Percentiles rank a stretch among this genome's conserved stretches.
These are phyloP conservation scores for Aelia acuminata DNA, from an alignment of 2,888 invertebrate species.

Conservation along the genomic window DNA sequence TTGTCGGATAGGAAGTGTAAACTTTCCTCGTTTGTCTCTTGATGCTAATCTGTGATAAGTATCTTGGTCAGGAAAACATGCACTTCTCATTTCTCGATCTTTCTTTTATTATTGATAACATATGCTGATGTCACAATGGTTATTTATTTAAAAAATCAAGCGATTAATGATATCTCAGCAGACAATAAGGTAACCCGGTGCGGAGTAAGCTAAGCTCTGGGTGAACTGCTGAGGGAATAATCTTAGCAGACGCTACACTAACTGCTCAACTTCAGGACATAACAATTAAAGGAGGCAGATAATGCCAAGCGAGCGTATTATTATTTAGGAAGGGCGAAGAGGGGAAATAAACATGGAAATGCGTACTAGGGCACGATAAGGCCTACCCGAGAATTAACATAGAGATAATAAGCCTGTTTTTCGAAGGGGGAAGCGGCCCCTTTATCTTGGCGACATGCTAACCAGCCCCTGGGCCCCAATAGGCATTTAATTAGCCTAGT, in stretches of 20 bases:
- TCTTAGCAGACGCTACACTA: constrained; percentile 31
- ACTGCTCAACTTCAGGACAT: constrained; percentile 44
- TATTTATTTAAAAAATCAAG: neutral
- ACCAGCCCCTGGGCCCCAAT: neutral
- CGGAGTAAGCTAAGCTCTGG: neutral
- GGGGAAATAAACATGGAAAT: constrained; percentile 42
- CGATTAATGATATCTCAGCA: neutral
- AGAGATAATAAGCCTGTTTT: constrained; percentile 49
- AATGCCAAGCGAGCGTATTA: neutral
- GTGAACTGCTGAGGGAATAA: neutral
- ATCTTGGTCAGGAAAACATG: too few relatives aligned
- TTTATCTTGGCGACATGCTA: constrained; percentile 7
- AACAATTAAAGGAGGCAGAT: constrained; percentile 48
- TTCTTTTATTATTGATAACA: too few relatives aligned
- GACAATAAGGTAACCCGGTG: neutral
- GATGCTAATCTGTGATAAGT: too few relatives aligned
- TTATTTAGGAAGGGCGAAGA: constrained; percentile 29
- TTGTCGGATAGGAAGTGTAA: too few relatives aligned
- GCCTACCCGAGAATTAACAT: constrained; percentile 52
- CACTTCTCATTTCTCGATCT: too few relatives aligned
- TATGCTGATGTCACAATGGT: too few relatives aligned
- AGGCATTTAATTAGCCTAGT: neutral
- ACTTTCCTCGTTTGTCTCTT: too few relatives aligned
- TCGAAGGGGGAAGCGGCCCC: neutral
- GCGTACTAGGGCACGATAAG: constrained; percentile 31